Evolutionary conservation across 2,113 vertebrate genomes (phyloP), one percentile per base, ranked within the genome.

Genomic region (Cepphus grylle): DNA sequence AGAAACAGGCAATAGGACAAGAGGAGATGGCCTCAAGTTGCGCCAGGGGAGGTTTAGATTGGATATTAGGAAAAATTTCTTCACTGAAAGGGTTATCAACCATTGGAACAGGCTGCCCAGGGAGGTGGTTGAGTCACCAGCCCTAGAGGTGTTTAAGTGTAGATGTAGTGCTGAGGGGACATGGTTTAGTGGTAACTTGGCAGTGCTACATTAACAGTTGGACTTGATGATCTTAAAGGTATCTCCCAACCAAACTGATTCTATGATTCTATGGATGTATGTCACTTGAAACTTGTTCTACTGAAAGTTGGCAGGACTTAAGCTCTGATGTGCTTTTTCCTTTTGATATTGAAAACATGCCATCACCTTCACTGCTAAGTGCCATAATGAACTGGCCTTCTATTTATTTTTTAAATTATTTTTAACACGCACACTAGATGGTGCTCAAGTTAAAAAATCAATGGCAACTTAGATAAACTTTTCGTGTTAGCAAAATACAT

Each of bases 371-470:
- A 78, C n/a, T 73, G 12, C 12, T 30, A 80, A 81, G 21, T 67
- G 47, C 8, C 40, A 50, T 47, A 70, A 93, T 13, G 49, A 91
- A 52, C 56, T 38, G 38, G 22, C 15, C 34, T 36, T 45, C 53
- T 26, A 59, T 66, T 43, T 79, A 8, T 8, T 81, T 86, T 88
- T 86, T 0, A 22, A 67, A 86, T 93, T 45, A 30, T 97, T 93
- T 94, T 94, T 85, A 23, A 43, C 47, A 56, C 26, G 86, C 66
- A 96, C 96, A 90, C 94, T 97, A 97, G 96, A 79, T 97, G 97
- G 97, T 94, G 97, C 96, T 97, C 87, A 93, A 92, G 94, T 80
- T 92, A 90, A 97, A 90, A 96, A 94, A 90, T 94, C 50, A 93
- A 56, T 40, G 19, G 55, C 70, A 73, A 56, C 38, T 78, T 66